Evolutionary conservation across 2,888 invertebrate species (phyloP), one percentile per base, ranked within the genome.

Genomic region (Myopa testacea): DNA sequence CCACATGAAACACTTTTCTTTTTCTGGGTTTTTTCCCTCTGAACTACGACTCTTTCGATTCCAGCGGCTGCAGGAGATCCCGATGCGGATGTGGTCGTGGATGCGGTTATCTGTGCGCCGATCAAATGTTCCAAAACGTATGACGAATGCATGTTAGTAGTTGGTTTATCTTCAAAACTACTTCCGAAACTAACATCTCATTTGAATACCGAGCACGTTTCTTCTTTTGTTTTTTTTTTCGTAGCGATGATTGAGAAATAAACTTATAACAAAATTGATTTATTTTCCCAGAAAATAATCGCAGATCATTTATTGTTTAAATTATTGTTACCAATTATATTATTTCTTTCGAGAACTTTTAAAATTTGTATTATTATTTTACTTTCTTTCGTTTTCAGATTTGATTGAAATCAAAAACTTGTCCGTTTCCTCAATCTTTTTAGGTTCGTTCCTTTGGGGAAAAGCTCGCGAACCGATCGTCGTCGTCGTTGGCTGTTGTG

Each of bases 91-190:
- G 69, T 63, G 70, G 76, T 78, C 65, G 78, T 81, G 77, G 80
- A 81, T 77, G 79, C 79, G 77, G 84, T 86, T 77, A 83, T 78
- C 84, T 86, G 85, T 83, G 86, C 86, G 81, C 82, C 84, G 82
- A 86, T 85, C 76, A 89, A 85, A 84, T 88, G 87, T 84, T 89
- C 87, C 78, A 87, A 86, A 72, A 89, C 84, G 84, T 88, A 89
- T 82, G 86, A 87, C 81, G 89, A 88, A 87, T 87, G 87, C 89
- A 89, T 89, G 84, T 84, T 88, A 80, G 78, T 8, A 14, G 38
- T 58, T 67, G 12, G 55, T 58, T 67, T 68, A 67, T 52, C 68
- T 73, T 73, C 60, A 63, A 73, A 16, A 45, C 40, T 40, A 73
- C 14, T 34, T 26, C 38, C 37, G 6, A 45, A 63, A 12, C 52